phyloP scores from a whole-genome alignment of 2,797 vertebrate genomes.

The Catharus ustulatus region DNA sequence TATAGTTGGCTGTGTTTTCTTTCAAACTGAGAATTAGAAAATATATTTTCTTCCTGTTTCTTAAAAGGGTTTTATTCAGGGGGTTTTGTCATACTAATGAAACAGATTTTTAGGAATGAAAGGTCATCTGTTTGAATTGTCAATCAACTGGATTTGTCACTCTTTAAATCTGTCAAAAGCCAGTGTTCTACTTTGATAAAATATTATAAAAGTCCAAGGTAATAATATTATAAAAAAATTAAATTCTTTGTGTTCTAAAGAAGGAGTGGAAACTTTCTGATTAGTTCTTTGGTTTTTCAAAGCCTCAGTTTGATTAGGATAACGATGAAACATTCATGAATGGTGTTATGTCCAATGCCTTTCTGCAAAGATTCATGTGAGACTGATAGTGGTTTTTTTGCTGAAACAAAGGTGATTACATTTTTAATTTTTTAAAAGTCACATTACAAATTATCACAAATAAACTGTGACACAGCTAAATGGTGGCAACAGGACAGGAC shows the following conservation, averaged over 20 bases:
- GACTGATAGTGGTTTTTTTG: neutral
- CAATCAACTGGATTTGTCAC: conserved; percentile 3
- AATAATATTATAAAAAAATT: neutral
- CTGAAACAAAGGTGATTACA: neutral
- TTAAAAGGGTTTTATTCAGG: neutral
- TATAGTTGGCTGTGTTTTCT: neutral
- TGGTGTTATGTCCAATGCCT: neutral
- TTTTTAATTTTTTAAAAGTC: neutral
- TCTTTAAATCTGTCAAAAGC: neutral
- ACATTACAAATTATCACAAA: neutral
- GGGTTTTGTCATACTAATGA: neutral
- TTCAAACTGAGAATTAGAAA: neutral
- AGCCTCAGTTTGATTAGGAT: neutral
- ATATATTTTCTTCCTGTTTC: neutral
- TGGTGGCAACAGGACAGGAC: neutral
- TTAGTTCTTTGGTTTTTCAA: neutral
- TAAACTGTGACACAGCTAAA: neutral
- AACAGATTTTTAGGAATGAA: neutral
- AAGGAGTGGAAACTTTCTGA: neutral
- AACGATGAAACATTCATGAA: neutral
- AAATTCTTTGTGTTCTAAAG: neutral
- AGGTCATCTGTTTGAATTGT: conserved; percentile 10
- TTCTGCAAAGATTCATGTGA: neutral
- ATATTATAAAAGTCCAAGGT: neutral
- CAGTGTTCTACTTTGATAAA: neutral